Evolutionary conservation across 2,888 invertebrate genomes (phyloP).

Genomic region (Tricholauxania praeusta): DNA sequence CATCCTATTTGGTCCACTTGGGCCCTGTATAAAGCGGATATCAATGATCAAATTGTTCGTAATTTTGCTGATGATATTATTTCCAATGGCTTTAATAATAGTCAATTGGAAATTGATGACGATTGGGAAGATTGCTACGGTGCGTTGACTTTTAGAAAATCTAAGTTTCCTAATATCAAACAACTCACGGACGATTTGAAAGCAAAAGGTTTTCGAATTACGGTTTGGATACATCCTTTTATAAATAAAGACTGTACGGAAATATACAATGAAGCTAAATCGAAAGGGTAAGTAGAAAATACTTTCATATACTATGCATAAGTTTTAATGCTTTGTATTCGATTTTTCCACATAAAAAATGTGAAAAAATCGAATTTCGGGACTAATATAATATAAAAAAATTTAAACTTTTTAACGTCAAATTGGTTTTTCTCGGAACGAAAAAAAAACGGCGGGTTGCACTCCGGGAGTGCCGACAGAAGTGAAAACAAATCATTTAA

Average conservation of each 20-base stretch:
- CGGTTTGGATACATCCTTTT: slow-evolving; percentile 90
- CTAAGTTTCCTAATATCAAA: slow-evolving; percentile 78
- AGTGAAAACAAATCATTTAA: no score
- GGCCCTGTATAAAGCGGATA: slow-evolving; percentile 72
- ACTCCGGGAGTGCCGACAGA: no score
- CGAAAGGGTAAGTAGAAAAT: slow-evolving; percentile 65
- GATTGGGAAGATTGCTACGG: slow-evolving; percentile 91
- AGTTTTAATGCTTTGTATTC: no score
- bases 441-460: no score
- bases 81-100: slow-evolving; percentile 75
- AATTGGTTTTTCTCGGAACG: no score
- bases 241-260: slow-evolving; percentile 79
- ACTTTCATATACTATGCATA: no score
- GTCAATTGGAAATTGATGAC: slow-evolving; percentile 89
- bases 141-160: slow-evolving; percentile 77
- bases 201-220: slow-evolving; percentile 77
- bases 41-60: slow-evolving; percentile 74
- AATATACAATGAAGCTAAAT: slow-evolving; percentile 72
- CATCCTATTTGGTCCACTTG: slow-evolving; percentile 92
- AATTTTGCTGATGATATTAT: slow-evolving; percentile 78
- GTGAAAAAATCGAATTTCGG: no score
- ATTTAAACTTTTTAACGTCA: no score
- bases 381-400: no score
- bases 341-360: no score
- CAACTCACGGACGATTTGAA: slow-evolving; percentile 74